These are phyloP conservation scores for Chymomyza costata DNA, from an alignment of 1,140 invertebrate species.

Conservation along the genomic window DNA sequence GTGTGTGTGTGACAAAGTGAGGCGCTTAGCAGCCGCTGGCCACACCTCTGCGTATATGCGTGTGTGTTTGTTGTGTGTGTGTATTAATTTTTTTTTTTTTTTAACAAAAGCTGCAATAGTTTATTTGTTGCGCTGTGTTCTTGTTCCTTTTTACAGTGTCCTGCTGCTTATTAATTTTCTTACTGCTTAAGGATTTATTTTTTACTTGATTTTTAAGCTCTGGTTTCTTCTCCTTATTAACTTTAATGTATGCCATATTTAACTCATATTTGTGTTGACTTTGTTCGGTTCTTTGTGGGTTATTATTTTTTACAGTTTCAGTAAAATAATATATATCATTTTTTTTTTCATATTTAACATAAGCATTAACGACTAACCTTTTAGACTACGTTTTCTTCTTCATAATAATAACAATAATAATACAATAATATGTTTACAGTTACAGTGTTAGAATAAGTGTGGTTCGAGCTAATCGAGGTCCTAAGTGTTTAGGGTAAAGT, in stretches of 20 bases:
- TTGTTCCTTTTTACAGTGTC: slow-evolving; percentile 65
- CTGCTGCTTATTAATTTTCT: slow-evolving; percentile 35
- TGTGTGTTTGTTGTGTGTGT: slow-evolving; percentile 34
- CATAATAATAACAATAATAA: too few species aligned
- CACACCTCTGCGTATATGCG: slow-evolving; percentile 6
- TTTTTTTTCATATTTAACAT: slow-evolving; percentile 46
- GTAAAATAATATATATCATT: slow-evolving; percentile 47
- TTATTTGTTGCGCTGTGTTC: slow-evolving; percentile 11
- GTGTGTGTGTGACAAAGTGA: slow-evolving; percentile 24
- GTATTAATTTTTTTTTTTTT: slow-evolving; percentile 18
- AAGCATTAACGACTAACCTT: slow-evolving; percentile 54
- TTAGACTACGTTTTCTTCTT: slow-evolving; percentile 52
- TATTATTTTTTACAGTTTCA: slow-evolving; percentile 12
- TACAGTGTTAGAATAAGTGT: too few species aligned
- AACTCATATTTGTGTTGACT: slow-evolving; percentile 30
- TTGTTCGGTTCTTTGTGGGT: slow-evolving; percentile 21
- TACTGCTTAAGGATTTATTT: slow-evolving; percentile 50
- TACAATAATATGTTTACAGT: too few species aligned
- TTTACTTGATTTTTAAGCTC: slow-evolving; percentile 40
- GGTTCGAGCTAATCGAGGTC: slow-evolving; percentile 16
- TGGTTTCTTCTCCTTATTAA: slow-evolving; percentile 51
- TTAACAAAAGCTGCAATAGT: slow-evolving; percentile 54
- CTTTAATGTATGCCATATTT: slow-evolving; percentile 63
- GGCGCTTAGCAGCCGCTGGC: too few species aligned
- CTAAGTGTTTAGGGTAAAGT: slow-evolving; percentile 4